Conservation (phyloP, 2,113 vertebrate genomes). For the Saccopteryx leptura region DNA sequence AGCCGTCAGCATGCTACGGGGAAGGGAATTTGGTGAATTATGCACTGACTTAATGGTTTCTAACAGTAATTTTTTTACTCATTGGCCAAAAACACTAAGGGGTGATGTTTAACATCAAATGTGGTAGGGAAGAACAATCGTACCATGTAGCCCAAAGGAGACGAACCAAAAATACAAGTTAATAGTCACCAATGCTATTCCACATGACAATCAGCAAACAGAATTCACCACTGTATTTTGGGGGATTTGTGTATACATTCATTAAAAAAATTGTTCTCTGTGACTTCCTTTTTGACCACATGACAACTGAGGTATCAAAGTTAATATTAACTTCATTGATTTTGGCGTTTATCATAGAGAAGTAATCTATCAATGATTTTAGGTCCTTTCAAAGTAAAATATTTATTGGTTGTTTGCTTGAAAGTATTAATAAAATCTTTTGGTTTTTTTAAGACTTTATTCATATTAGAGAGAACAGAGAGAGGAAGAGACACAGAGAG, state of each 20-base stretch:
- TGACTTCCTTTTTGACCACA: neutral
- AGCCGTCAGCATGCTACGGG: neutral
- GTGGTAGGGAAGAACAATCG: neutral
- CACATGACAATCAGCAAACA: neutral
- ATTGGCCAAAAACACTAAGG: neutral
- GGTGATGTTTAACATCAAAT: neutral
- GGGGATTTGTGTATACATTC: neutral
- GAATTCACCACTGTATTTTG: neutral
- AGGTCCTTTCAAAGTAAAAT: neutral
- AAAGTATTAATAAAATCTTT: constrained; percentile 13
- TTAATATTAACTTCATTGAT: neutral
- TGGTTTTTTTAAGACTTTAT: too few relatives aligned
- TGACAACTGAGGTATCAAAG: neutral
- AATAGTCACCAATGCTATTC: neutral
- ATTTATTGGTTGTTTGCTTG: neutral
- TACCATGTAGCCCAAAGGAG: neutral
- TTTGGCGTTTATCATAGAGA: neutral
- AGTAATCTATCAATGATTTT: neutral
- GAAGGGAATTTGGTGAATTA: neutral
- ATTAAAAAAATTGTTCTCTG: neutral
- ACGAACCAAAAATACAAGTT: neutral
- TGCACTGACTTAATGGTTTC: neutral
- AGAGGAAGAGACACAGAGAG: too few relatives aligned
- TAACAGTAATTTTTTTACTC: neutral
- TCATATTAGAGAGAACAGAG: too few relatives aligned